These are phyloP conservation scores for Drosophila crucigera DNA, from an alignment of 2,888 invertebrate genomes.

Conservation along the genomic window DNA sequence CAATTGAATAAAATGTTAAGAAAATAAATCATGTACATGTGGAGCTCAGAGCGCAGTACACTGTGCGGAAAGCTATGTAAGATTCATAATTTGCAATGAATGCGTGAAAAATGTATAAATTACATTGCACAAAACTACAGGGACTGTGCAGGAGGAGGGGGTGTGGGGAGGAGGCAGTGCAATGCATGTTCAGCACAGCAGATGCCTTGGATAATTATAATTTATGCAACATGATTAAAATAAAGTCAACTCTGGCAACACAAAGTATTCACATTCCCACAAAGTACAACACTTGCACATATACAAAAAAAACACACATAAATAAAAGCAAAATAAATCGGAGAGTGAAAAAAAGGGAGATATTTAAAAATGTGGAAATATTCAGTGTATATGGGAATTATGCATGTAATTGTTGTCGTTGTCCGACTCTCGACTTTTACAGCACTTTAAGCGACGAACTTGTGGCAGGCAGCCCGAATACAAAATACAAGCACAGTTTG, in stretches of 20 bases:
- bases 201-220: constrained; percentile 28
- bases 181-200: not conserved
- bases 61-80: constrained; percentile 31
- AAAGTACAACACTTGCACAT: constrained; percentile 4
- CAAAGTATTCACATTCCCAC: not conserved
- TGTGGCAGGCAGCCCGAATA: too few relatives aligned
- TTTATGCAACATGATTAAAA: constrained; percentile 51
- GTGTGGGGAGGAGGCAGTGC: not conserved
- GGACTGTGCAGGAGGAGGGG: not conserved
- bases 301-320: not conserved
- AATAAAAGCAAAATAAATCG: not conserved
- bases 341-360: not conserved
- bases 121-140: not conserved
- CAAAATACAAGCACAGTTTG: not conserved
- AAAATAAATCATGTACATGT: constrained; percentile 6
- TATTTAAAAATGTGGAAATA: not conserved
- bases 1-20: not conserved
- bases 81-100: constrained; percentile 50
- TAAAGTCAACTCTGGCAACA: constrained; percentile 30
- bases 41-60: not conserved
- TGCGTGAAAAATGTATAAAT: constrained; percentile 17
- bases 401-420: not conserved
- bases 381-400: not conserved
- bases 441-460: not conserved
- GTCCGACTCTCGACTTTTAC: not conserved